Conservation (phyloP, 2,888 invertebrate species). For the Podotricha telesiphe region DNA sequence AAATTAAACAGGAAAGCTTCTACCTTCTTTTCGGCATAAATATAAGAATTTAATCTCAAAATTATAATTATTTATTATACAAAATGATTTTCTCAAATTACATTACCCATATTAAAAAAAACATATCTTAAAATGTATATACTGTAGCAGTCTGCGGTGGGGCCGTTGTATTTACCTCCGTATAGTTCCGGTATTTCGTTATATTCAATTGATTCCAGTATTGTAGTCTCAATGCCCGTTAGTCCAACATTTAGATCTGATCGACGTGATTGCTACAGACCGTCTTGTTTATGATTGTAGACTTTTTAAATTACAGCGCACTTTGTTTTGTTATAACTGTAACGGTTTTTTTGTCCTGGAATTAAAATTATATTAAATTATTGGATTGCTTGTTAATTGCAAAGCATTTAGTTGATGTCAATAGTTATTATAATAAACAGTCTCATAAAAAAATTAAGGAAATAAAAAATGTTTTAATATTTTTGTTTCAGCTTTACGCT, state of each 20-base stretch:
- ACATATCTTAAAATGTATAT: conserved; percentile 22
- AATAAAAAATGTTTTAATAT: too few relatives aligned
- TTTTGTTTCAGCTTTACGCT: too few relatives aligned
- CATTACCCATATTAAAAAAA: neutral
- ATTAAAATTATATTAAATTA: neutral
- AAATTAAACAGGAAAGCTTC: too few relatives aligned
- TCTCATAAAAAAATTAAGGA: too few relatives aligned
- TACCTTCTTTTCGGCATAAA: too few relatives aligned
- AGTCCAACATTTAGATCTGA: conserved; percentile 60
- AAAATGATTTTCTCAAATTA: neutral
- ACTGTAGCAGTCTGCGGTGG: conserved; percentile 42
- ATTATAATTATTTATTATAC: neutral
- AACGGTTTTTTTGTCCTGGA: neutral
- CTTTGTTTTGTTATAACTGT: conserved; percentile 28
- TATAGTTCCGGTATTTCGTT: conserved; percentile 48
- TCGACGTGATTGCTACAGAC: conserved; percentile 65
- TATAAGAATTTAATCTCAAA: too few relatives aligned
- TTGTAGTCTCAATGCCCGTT: conserved; percentile 51
- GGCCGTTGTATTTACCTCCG: conserved; percentile 45
- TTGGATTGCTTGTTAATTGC: neutral
- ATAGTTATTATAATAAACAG: too few relatives aligned
- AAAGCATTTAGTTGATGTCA: neutral
- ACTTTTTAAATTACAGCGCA: conserved; percentile 50
- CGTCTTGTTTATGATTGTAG: conserved; percentile 60
- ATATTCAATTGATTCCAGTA: conserved; percentile 53